These are phyloP conservation scores for Drosophila anceps DNA, from an alignment of 2,888 invertebrate species.

Conservation along the genomic window DNA sequence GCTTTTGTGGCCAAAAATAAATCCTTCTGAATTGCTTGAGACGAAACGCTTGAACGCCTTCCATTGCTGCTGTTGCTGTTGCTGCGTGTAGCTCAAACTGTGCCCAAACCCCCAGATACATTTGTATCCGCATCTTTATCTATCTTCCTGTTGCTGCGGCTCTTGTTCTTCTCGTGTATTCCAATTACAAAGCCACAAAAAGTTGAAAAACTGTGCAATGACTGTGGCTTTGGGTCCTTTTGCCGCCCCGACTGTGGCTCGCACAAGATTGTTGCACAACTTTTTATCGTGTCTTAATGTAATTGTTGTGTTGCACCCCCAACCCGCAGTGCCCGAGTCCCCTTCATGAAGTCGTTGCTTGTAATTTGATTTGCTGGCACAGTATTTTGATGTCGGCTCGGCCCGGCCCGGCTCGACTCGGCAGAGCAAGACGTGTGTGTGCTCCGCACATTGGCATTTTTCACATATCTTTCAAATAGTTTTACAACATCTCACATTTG, in stretches of 20 bases:
- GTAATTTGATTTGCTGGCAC: slow-evolving; percentile 79
- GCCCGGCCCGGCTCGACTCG: slow-evolving; percentile 12
- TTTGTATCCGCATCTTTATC: slow-evolving; percentile 49
- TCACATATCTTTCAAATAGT: slow-evolving; percentile 69
- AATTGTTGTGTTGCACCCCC: slow-evolving; percentile 74
- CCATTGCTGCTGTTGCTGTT: slow-evolving; percentile 18
- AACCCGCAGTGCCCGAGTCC: slow-evolving; percentile 1
- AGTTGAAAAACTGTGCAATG: slow-evolving; percentile 79
- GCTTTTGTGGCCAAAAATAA: slow-evolving; percentile 76
- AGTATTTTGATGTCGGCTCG: slow-evolving; percentile 74
- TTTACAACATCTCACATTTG: slow-evolving; percentile 73
- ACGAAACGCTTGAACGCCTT: slow-evolving; percentile 73
- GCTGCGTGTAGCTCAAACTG: slow-evolving; percentile 21
- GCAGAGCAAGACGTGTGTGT: not conserved
- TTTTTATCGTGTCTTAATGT: slow-evolving; percentile 82
- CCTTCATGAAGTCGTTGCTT: slow-evolving; percentile 52
- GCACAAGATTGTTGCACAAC: slow-evolving; percentile 70
- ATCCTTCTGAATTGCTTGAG: slow-evolving; percentile 80
- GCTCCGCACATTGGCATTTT: slow-evolving; percentile 42
- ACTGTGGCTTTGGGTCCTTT: slow-evolving; percentile 58
- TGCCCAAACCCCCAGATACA: slow-evolving; percentile 8
- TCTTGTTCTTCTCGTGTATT: slow-evolving; percentile 68
- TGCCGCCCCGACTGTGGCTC: slow-evolving; percentile 21
- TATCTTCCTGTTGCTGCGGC: slow-evolving; percentile 59
- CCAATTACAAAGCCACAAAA: slow-evolving; percentile 82